Evolutionary conservation across 53 echinoderm and acorn worm genomes (phyloP).

Genomic region (Patiria pectinifera): DNA sequence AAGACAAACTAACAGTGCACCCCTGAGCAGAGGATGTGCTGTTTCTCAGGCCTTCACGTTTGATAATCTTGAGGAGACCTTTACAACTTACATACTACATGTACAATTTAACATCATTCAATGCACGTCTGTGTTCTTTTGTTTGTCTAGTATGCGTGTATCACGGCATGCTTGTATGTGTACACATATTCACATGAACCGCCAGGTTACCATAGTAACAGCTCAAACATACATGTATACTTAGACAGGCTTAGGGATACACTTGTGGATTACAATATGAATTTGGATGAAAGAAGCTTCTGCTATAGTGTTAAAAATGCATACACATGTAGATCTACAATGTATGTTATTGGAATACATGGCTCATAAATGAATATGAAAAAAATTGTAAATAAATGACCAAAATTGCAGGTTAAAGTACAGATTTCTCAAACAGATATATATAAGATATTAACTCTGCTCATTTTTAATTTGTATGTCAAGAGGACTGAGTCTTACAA

Average conservation of each 20-base stretch:
- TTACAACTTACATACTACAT: background rate
- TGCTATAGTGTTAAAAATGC: background rate
- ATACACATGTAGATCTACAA: too few relatives aligned
- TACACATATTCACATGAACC: background rate
- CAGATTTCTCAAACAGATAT: too few relatives aligned
- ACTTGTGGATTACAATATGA: background rate
- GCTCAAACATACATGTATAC: background rate
- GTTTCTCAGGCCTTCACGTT: background rate
- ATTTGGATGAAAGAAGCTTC: background rate
- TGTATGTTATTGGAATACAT: too few relatives aligned
- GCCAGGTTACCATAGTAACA: background rate
- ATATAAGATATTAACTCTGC: too few relatives aligned
- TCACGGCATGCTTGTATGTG: background rate
- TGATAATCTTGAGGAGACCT: background rate
- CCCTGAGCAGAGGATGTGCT: conserved; percentile 9
- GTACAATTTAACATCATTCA: background rate
- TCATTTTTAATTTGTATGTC: too few relatives aligned
- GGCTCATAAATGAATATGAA: too few relatives aligned
- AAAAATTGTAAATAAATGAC: too few relatives aligned
- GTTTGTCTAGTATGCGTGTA: background rate
- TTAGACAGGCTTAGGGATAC: background rate
- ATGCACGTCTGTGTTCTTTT: too few relatives aligned
- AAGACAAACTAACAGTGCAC: conserved; percentile 13
- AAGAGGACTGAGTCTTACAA: too few relatives aligned
- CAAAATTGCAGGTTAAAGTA: too few relatives aligned